A percentile compares a stretch with the other conserved stretches of the same genome.
phyloP scores from a whole-genome alignment of 2,113 vertebrate species.

The Anhinga rufa region DNA sequence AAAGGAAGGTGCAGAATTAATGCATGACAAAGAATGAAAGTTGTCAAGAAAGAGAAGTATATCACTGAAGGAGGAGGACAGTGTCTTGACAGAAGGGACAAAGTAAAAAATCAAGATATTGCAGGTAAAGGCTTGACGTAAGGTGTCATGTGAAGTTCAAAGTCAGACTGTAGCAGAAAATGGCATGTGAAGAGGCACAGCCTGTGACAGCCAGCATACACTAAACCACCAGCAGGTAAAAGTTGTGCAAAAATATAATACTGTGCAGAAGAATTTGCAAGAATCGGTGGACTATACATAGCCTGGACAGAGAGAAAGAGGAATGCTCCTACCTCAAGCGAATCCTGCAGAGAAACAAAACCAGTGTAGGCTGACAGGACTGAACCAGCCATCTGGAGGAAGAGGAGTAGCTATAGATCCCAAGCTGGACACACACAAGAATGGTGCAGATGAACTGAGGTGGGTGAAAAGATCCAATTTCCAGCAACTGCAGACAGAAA shows the following conservation, averaged over 20 bases:
- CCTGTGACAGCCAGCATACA: neutral
- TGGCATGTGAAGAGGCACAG: neutral
- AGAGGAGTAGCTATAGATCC: neutral
- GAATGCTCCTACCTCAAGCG: neutral
- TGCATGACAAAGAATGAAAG: neutral
- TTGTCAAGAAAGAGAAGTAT: slow-evolving; percentile 11
- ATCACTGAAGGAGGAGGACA: slow-evolving; percentile 23
- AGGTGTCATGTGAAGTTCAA: slow-evolving; percentile 13
- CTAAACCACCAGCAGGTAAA: neutral
- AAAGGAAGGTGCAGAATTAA: neutral
- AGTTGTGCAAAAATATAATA: neutral
- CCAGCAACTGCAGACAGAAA: neutral
- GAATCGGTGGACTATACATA: neutral
- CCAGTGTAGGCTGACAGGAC: neutral
- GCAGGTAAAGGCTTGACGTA: neutral
- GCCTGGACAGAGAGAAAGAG: neutral
- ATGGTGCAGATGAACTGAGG: neutral
- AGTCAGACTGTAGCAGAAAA: slow-evolving; percentile 1
- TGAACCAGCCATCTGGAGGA: neutral
- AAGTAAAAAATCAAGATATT: slow-evolving; percentile 34
- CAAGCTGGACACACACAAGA: neutral
- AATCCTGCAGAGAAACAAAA: neutral
- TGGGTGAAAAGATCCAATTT: neutral
- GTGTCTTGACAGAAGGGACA: slow-evolving; percentile 24
- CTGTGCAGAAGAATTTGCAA: neutral